A percentile compares a stretch with the other conserved stretches of the same genome.
These are phyloP conservation scores for Yponomeuta sedellus DNA, from an alignment of 2,888 invertebrate genomes.

Conservation along the genomic window DNA sequence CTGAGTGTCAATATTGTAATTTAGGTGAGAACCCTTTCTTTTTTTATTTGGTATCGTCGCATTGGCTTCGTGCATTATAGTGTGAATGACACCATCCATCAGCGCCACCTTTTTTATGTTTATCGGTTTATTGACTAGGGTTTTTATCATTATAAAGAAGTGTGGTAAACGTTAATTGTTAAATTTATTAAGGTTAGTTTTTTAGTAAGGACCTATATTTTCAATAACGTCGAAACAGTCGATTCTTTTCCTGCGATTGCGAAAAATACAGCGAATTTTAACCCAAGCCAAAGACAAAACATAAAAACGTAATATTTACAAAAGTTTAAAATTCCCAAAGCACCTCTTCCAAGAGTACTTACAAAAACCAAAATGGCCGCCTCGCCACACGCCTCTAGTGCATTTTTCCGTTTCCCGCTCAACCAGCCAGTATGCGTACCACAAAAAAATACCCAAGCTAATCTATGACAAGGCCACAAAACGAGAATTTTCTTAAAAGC, in stretches of 20 bases:
- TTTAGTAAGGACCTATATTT: no score
- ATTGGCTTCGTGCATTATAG: no score
- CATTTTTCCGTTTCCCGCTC: background rate
- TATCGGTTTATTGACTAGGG: slow-evolving; percentile 33
- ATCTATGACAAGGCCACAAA: no score
- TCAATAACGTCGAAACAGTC: no score
- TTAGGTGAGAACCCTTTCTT: no score
- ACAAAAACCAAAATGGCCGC: background rate
- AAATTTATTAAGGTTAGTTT: background rate
- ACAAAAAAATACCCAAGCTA: no score
- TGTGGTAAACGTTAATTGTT: slow-evolving; percentile 4
- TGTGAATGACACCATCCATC: slow-evolving; percentile 41
- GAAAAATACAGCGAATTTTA: background rate
- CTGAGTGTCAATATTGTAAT: no score
- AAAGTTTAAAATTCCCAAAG: background rate
- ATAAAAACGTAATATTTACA: background rate
- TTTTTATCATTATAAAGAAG: slow-evolving; percentile 15
- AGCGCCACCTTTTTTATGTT: slow-evolving; percentile 24
- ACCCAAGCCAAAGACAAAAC: background rate
- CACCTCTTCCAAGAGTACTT: background rate
- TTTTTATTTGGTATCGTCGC: no score
- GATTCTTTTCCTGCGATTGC: no score
- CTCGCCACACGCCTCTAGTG: slow-evolving; percentile 2
- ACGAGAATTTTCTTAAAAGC: no score
- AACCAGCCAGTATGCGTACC: no score